Evolutionary conservation across 2,113 vertebrate species (phyloP), one percentile per base, ranked within the genome.

Genomic region (Melanotaenia duboulayi): DNA sequence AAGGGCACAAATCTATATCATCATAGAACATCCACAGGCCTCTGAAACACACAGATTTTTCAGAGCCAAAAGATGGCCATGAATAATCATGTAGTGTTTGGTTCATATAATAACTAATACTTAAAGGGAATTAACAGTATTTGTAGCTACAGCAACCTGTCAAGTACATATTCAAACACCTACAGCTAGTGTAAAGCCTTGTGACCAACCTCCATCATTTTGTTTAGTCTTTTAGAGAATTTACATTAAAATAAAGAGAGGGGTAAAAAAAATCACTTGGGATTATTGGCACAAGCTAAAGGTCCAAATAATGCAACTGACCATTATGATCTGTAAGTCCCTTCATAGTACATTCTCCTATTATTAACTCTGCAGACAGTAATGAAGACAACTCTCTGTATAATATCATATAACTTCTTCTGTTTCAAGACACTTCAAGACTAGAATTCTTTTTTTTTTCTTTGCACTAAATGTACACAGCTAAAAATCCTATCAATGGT

Each of bases 11-110:
- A 35, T 65, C 65, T 71, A 56, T 62, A 77, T 57, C 74, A 68
- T 78, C 42, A 59, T 22, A 44, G 24, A 61, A 87, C 84, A 84
- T 71, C 85, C 87, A 80, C 65, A 52, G 78, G 73, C 63, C 62
- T 74, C 54, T 67, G 52, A 75, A 71, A 68, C 13, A 14, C 25
- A 39, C 22, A 60, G 62, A 77, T 55, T 11, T 52, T 48, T 20
- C 42, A 17, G 4, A 24, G 57, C 24, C 16, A 25, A 52, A 17
- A 52, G 9, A 49, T 13, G 17, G 12, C 61, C 56, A 2, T 35
- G 20, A 37, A 35, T 56, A 61, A 67, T 71, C 40, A 76, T 67
- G 68, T 82, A 86, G 66, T 46, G 80, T 85, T 80, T 74, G 82
- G 62, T 68, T 78, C 49, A 37, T 52, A 25, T 7, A 60, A 71